phyloP scores from a whole-genome alignment of 2,888 invertebrate species.

The Aporophyla lueneburgensis region DNA sequence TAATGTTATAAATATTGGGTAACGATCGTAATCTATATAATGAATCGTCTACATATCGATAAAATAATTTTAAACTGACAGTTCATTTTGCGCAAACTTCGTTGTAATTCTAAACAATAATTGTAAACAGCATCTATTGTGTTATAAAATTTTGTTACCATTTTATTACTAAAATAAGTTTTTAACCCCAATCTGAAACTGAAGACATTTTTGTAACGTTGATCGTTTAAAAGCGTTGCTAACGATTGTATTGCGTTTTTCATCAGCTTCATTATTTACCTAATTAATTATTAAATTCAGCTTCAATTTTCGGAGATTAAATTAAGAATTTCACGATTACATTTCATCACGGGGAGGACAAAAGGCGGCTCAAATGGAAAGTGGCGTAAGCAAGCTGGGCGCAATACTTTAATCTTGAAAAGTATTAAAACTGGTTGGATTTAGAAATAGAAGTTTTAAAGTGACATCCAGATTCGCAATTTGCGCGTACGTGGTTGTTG shows the following conservation, averaged over 20 bases:
- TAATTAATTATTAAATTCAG: constrained; percentile 34
- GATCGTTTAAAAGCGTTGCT: constrained; percentile 18
- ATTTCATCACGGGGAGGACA: constrained; percentile 55
- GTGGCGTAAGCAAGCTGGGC: constrained; percentile 58
- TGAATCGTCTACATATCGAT: constrained; percentile 53
- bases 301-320: constrained; percentile 37
- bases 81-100: constrained; percentile 59
- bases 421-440: constrained; percentile 40
- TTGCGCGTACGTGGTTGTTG: constrained; percentile 11
- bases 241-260: constrained; percentile 31
- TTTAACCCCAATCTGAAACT: constrained; percentile 37
- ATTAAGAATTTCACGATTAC: constrained; percentile 62
- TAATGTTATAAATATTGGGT: constrained; percentile 64
- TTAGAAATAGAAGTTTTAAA: constrained; percentile 48
- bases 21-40: constrained; percentile 57
- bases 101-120: constrained; percentile 20
- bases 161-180: constrained; percentile 34
- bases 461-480: constrained; percentile 27
- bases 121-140: constrained; percentile 32
- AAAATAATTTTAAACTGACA: constrained; percentile 47
- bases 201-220: background rate
- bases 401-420: constrained; percentile 57
- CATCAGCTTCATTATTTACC: constrained; percentile 22
- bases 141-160: constrained; percentile 35
- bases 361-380: constrained; percentile 59